Percentiles rank a stretch among this genome's conserved stretches.
Evolutionary conservation across 2,888 invertebrate species (phyloP).

Genomic region (Lapara coniferarum): DNA sequence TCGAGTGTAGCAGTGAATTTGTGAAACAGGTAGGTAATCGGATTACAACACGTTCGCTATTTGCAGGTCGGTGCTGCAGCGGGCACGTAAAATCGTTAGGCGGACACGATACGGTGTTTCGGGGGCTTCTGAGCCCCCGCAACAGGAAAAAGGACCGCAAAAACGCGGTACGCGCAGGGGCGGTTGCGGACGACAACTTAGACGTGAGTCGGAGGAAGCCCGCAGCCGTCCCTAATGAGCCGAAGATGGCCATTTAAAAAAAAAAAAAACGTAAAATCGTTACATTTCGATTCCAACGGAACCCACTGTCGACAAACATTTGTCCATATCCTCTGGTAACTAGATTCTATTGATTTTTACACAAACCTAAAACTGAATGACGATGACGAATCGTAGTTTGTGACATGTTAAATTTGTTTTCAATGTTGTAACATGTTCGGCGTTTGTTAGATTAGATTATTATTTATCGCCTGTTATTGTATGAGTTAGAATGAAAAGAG

Average conservation of each 20-base stretch:
- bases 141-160: no score
- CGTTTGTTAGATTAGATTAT: background rate
- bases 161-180: no score
- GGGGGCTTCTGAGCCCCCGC: no score
- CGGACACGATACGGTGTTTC: no score
- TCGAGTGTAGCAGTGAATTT: constrained; percentile 33
- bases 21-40: constrained; percentile 51
- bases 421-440: background rate
- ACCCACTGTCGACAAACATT: constrained; percentile 46
- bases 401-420: background rate
- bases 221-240: no score
- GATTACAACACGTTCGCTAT: constrained; percentile 48
- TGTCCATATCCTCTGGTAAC: constrained; percentile 38
- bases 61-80: constrained; percentile 39
- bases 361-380: background rate
- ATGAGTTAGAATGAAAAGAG: background rate
- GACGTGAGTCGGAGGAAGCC: no score
- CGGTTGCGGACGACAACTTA: no score
- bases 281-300: constrained; percentile 49
- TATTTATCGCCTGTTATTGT: background rate
- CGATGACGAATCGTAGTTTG: constrained; percentile 2
- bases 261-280: constrained; percentile 53
- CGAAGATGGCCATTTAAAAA: no score
- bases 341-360: constrained; percentile 38
- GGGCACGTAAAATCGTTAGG: constrained; percentile 51